Evolutionary conservation across 2,797 vertebrate genomes (phyloP).

Genomic region (Myotis pilosus): DNA sequence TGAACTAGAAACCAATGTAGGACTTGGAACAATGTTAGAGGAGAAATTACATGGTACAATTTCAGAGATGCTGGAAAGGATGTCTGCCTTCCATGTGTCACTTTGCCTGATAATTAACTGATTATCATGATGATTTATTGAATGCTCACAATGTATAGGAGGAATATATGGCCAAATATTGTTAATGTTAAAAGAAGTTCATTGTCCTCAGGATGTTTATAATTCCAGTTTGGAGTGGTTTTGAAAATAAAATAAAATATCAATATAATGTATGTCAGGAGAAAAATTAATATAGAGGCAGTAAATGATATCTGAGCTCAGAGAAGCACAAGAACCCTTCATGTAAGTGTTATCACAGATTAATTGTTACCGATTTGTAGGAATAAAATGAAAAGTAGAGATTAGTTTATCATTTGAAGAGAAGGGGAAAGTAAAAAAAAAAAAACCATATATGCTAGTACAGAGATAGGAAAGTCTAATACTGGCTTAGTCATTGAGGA

Average conservation of each 20-base stretch:
- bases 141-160: neutral
- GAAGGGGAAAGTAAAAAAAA: neutral
- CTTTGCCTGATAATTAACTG: neutral
- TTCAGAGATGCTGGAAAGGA: neutral
- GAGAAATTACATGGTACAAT: neutral
- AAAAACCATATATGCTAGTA: neutral
- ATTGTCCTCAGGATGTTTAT: neutral
- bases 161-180: neutral
- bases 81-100: neutral
- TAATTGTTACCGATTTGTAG: conserved; percentile 38
- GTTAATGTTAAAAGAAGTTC: neutral
- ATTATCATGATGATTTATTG: neutral
- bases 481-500: neutral
- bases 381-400: neutral
- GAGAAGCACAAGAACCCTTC: neutral
- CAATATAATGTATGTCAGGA: neutral
- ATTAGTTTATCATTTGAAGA: neutral
- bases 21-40: neutral
- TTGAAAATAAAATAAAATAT: conserved; percentile 46
- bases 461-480: neutral
- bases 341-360: neutral
- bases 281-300: conserved; percentile 38
- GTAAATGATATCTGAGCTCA: conserved; percentile 40
- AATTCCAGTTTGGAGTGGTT: conserved; percentile 32
- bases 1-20: neutral